Evolutionary conservation across 2,113 vertebrate species (phyloP).

Genomic region (Etia nguti): DNA sequence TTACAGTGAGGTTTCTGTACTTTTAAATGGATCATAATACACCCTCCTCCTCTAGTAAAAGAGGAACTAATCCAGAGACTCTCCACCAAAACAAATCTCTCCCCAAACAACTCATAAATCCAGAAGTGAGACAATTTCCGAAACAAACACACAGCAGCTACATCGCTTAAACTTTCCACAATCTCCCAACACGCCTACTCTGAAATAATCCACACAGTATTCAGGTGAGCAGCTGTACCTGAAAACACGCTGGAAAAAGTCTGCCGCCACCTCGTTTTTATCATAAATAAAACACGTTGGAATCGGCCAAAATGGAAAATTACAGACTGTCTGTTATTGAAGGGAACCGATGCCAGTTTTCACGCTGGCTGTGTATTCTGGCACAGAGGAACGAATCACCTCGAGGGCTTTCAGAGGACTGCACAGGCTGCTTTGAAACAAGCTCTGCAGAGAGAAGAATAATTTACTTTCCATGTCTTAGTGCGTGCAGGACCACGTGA

Average conservation of each 20-base stretch:
- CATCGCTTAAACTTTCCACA: not conserved
- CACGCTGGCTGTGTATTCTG: conserved; percentile 13
- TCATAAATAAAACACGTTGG: not conserved
- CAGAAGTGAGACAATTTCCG: not conserved
- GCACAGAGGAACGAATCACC: not conserved
- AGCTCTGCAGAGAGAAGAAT: not conserved
- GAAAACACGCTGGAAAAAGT: not conserved
- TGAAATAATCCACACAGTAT: not conserved
- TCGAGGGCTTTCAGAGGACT: not conserved
- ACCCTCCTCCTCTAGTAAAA: not conserved
- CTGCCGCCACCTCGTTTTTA: not conserved
- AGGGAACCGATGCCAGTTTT: not conserved
- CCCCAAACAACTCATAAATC: not conserved
- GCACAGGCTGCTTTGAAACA: not conserved
- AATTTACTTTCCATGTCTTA: not conserved
- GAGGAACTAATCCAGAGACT: not conserved
- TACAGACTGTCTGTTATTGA: not conserved
- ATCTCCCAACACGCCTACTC: not conserved
- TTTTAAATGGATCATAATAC: not conserved
- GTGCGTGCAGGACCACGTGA: not conserved
- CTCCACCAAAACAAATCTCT: not conserved
- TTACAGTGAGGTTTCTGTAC: not conserved
- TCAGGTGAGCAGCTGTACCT: conserved; percentile 14
- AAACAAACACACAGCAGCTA: not conserved
- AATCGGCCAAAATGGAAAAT: not conserved